Conservation (phyloP, 1,140 invertebrate genomes). For the Drosophila triauraria region DNA sequence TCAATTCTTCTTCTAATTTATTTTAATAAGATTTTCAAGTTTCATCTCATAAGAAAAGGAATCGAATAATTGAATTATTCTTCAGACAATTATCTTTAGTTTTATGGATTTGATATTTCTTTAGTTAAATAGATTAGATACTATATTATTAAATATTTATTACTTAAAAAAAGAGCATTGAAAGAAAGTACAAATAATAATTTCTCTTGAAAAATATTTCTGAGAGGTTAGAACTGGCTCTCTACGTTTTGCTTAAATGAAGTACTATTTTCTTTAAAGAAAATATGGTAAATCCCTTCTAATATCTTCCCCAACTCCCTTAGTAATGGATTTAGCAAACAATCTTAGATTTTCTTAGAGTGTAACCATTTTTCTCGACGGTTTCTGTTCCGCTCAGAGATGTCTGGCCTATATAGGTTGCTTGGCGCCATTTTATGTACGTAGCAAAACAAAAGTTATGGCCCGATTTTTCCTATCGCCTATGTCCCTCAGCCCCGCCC, state of each 20-base stretch:
- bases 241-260: rapidly evolving
- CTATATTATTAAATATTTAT: neutral
- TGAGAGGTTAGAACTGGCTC: neutral
- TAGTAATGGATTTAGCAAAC: neutral
- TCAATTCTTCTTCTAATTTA: neutral
- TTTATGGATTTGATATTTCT: neutral
- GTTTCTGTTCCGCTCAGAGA: constrained; percentile 41
- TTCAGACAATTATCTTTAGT: neutral
- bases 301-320: too few relatives aligned
- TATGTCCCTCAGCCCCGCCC: constrained; percentile 38
- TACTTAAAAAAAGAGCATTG: neutral
- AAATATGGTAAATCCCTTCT: neutral
- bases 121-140: neutral
- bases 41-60: neutral
- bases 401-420: constrained; percentile 82
- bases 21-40: neutral
- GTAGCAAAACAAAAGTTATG: constrained; percentile 83
- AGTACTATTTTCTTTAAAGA: neutral
- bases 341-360: constrained; percentile 15
- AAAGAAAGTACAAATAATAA: neutral
- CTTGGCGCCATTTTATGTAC: constrained; percentile 82
- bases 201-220: neutral
- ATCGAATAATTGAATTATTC: too few relatives aligned
- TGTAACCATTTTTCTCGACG: constrained; percentile 34
- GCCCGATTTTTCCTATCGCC: constrained; percentile 72